Percentiles rank a stretch among this genome's conserved stretches.
phyloP scores from a whole-genome alignment of 2,113 vertebrate genomes.

The Paedocypris sp. region DNA sequence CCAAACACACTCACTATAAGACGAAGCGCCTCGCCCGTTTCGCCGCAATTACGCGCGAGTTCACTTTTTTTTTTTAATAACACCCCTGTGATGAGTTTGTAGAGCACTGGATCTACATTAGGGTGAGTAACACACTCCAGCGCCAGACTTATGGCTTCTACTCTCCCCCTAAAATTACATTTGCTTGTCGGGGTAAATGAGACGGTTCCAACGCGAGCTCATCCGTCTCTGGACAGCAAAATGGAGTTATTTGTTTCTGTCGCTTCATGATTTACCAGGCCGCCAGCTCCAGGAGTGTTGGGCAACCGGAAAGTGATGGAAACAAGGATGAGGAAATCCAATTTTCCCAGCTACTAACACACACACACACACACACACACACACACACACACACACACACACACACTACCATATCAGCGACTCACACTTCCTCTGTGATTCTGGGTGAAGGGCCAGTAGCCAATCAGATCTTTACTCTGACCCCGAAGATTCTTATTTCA shows the following conservation, averaged over 20 bases:
- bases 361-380: no score
- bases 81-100: not conserved
- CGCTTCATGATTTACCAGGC: slow-evolving; percentile 38
- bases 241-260: slow-evolving; percentile 26
- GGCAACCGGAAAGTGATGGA: not conserved
- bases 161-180: slow-evolving; percentile 26
- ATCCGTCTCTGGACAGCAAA: slow-evolving; percentile 22
- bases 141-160: not conserved
- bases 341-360: no score
- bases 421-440: no score
- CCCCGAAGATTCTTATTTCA: no score
- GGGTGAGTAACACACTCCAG: not conserved
- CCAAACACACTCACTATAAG: slow-evolving; percentile 13
- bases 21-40: not conserved
- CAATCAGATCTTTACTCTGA: no score
- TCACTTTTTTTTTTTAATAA: slow-evolving; percentile 1
- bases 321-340: not conserved
- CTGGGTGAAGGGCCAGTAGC: no score
- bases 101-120: slow-evolving; percentile 1
- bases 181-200: slow-evolving; percentile 36
- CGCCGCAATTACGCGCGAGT: not conserved
- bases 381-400: no score
- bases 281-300: slow-evolving; percentile 19
- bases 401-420: no score
- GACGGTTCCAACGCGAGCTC: slow-evolving; percentile 30